Evolutionary conservation across 2,888 invertebrate species (phyloP), one percentile per base, ranked within the genome.

Genomic region (Microctonus hyperodae): DNA sequence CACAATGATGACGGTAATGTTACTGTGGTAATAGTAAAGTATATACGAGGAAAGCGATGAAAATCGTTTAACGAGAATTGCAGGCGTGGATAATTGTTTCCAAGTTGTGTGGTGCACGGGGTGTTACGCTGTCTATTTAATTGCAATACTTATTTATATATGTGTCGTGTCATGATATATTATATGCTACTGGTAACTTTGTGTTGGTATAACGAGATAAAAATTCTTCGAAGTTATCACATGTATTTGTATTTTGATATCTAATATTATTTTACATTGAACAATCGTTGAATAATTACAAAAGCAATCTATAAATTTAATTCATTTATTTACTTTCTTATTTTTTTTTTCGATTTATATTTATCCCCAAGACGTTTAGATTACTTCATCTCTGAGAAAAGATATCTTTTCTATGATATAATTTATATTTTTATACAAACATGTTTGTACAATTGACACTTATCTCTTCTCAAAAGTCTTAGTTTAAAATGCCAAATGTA

Each of bases 1-100:
- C 55, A 33, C 55, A 31, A 31, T 16, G 55, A 59, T 48, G 20
- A 37, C 23, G 33, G 37, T 22, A 50, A 50, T 20, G 60, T 58
- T 16, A 50, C 31, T 67, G n/a, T n/a, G 62, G 67, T 65, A 66
- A 67, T 51, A 64, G 70, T n/a, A 67, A 68, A 70, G 64, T 69
- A 69, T 69, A 69, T 73, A 72, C 74, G 71, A 60, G 69, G 74
- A 74, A 73, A 65, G 69, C 64, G 70, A 70, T 73, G 73, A 72
- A 73, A 72, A 73, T 74, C 70, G 70, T 69, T 73, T 74, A 73
- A 65, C 67, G 28, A 65, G 70, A 74, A 74, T 65, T 58, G 63
- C 69, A 67, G 64, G 68, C 72, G 73, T 70, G 59, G 69, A 73
- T 72, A 73, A 73, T 72, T 73, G 68, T 65, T 69, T 70, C 56